These are phyloP conservation scores for Hiodon tergisus DNA, from an alignment of 2,113 vertebrate species.

Conservation along the genomic window DNA sequence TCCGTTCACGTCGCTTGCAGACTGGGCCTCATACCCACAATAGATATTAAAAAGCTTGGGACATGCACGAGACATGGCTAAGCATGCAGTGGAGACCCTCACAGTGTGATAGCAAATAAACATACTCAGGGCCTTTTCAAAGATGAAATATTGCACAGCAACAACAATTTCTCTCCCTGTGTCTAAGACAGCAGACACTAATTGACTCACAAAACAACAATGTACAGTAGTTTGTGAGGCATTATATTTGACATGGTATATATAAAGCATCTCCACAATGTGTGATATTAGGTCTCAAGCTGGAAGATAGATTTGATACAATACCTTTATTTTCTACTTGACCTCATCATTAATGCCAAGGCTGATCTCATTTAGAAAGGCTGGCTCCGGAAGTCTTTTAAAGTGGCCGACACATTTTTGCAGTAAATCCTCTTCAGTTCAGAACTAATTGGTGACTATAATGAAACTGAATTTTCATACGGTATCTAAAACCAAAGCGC, in stretches of 20 bases:
- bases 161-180: not conserved
- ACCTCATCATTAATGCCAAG: slow-evolving; percentile 68
- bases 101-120: slow-evolving; percentile 24
- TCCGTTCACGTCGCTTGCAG: slow-evolving; percentile 7
- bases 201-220: not conserved
- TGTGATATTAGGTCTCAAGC: slow-evolving; percentile 52
- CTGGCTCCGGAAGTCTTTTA: slow-evolving; percentile 58
- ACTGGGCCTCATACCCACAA: slow-evolving; percentile 20
- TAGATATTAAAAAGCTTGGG: slow-evolving; percentile 27
- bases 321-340: slow-evolving; percentile 64
- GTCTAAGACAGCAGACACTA: slow-evolving; percentile 2
- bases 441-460: slow-evolving; percentile 55
- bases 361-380: slow-evolving; percentile 73
- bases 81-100: slow-evolving; percentile 11
- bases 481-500: slow-evolving; percentile 25
- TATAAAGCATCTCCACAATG: not conserved
- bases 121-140: slow-evolving; percentile 14
- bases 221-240: not conserved
- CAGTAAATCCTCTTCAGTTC: slow-evolving; percentile 58
- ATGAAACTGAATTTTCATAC: slow-evolving; percentile 26
- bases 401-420: slow-evolving; percentile 62
- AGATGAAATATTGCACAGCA: slow-evolving; percentile 6
- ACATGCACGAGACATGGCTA: slow-evolving; percentile 15
- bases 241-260: not conserved
- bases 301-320: slow-evolving; percentile 61